phyloP scores from a whole-genome alignment of 2,888 invertebrate genomes.

The Troglohyphantes excavatus region DNA sequence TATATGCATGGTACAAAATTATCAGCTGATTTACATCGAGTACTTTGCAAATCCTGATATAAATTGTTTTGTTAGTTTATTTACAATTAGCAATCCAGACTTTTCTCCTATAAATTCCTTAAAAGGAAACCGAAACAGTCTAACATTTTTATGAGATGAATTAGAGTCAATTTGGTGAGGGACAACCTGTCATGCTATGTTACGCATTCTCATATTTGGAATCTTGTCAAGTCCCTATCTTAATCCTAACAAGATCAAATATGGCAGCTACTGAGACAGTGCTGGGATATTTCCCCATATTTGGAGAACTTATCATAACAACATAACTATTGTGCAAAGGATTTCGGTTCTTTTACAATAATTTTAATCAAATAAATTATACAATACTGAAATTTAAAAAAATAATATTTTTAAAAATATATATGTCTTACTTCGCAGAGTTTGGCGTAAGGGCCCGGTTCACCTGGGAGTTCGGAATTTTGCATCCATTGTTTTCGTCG shows the following conservation, averaged over 20 bases:
- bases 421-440: slow-evolving; percentile 55
- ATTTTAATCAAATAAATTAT: not conserved
- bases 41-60: slow-evolving; percentile 51
- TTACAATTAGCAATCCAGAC: slow-evolving; percentile 54
- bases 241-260: slow-evolving; percentile 48
- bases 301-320: not conserved
- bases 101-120: slow-evolving; percentile 49
- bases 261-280: slow-evolving; percentile 33
- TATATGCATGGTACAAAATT: too few species aligned
- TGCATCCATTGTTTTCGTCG: slow-evolving; percentile 61
- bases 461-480: slow-evolving; percentile 53
- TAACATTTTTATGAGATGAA: slow-evolving; percentile 58
- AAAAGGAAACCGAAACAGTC: slow-evolving; percentile 60
- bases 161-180: slow-evolving; percentile 51
- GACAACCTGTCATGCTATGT: slow-evolving; percentile 53
- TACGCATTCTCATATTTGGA: slow-evolving; percentile 1
- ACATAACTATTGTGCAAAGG: not conserved
- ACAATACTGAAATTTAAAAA: not conserved
- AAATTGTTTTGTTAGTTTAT: slow-evolving; percentile 32
- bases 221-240: too few species aligned
- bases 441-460: slow-evolving; percentile 70
- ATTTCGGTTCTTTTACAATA: not conserved
- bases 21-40: too few species aligned
- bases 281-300: not conserved
- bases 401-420: not conserved